These are phyloP conservation scores for Hirtodrosophila duncani DNA, from an alignment of 2,888 invertebrate genomes.

Conservation along the genomic window DNA sequence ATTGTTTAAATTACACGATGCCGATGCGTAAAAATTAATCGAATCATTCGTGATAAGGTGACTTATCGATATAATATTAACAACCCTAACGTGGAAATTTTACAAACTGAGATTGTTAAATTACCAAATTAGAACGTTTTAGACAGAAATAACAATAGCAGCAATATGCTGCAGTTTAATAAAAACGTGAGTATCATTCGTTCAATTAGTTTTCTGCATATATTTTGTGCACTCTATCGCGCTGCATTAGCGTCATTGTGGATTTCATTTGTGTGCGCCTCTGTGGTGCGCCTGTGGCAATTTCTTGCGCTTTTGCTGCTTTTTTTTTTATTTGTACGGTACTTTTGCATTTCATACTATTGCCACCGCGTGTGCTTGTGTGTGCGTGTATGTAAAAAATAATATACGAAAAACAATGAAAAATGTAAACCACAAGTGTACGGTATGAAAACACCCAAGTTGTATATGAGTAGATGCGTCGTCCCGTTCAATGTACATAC, in stretches of 20 bases:
- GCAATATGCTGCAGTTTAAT: slow-evolving; percentile 29
- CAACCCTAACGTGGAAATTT: slow-evolving; percentile 46
- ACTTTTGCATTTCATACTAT: slow-evolving; percentile 33
- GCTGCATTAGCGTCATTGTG: slow-evolving; percentile 35
- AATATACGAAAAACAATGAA: slow-evolving; percentile 20
- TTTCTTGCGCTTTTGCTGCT: slow-evolving; percentile 31
- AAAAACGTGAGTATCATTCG: slow-evolving; percentile 23
- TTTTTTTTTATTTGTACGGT: slow-evolving; percentile 39
- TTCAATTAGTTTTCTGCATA: neutral
- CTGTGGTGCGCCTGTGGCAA: slow-evolving; percentile 40
- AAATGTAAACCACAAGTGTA: slow-evolving; percentile 10
- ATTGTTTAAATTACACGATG: too few relatives aligned
- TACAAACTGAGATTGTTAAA: slow-evolving; percentile 42
- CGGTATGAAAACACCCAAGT: neutral
- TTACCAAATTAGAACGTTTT: slow-evolving; percentile 49
- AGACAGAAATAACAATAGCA: slow-evolving; percentile 31
- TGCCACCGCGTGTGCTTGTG: slow-evolving; percentile 1
- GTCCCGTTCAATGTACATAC: neutral
- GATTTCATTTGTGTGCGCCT: too few relatives aligned
- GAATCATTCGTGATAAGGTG: too few relatives aligned
- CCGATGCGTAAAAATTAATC: too few relatives aligned
- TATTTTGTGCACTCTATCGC: neutral
- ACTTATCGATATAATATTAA: too few relatives aligned
- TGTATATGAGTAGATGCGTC: too few relatives aligned
- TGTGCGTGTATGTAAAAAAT: slow-evolving; percentile 19